Evolutionary conservation across 2,797 vertebrate species (phyloP).

Genomic region (Peromyscus attwateri): DNA sequence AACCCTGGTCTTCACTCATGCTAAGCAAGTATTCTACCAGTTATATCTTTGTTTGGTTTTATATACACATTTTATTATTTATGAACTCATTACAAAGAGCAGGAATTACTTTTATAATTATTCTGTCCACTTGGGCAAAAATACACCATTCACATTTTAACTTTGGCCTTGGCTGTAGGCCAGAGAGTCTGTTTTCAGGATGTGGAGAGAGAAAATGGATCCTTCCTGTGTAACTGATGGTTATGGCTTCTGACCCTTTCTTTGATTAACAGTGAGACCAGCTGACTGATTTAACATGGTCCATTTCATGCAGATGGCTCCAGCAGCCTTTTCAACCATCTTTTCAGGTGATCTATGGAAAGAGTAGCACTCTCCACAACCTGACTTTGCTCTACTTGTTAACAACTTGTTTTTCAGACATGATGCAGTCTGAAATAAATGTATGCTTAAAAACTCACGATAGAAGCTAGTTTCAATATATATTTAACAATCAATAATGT

Average conservation of each 20-base stretch:
- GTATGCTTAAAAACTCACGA: not conserved
- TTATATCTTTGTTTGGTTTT: conserved; percentile 27
- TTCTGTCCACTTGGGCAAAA: conserved; percentile 31
- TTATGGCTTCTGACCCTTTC: not conserved
- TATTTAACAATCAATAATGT: not conserved
- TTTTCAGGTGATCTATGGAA: conserved; percentile 22
- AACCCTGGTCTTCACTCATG: not conserved
- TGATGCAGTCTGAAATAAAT: not conserved
- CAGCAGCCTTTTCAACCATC: conserved; percentile 44
- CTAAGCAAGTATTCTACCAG: not conserved
- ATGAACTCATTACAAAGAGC: not conserved
- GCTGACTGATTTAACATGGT: conserved; percentile 49
- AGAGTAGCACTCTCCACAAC: not conserved
- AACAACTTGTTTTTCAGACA: not conserved
- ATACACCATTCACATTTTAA: not conserved
- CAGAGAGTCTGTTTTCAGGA: conserved; percentile 45
- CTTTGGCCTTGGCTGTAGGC: conserved; percentile 18
- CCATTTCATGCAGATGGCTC: not conserved
- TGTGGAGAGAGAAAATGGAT: conserved; percentile 34
- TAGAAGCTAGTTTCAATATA: not conserved
- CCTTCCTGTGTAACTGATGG: conserved; percentile 33
- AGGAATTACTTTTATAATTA: conserved; percentile 50
- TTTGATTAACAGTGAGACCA: conserved; percentile 71
- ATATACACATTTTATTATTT: conserved; percentile 47
- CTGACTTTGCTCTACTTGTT: not conserved